Conservation (phyloP, 2,888 invertebrate genomes). For the Parnassius smintheus region DNA sequence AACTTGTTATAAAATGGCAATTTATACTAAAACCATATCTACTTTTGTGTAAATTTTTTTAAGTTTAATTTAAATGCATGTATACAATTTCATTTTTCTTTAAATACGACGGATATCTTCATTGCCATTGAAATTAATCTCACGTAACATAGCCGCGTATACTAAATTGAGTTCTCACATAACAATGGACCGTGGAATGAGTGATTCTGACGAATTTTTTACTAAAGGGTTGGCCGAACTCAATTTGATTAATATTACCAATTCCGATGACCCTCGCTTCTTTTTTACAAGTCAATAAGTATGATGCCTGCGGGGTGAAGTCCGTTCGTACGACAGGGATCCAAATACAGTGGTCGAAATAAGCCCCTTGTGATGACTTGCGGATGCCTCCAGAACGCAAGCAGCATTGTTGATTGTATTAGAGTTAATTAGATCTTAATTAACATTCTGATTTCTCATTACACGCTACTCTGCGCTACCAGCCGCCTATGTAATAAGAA, state of each 20-base stretch:
- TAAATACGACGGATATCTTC: conserved; percentile 52
- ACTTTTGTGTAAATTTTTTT: too few relatives aligned
- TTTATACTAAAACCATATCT: too few relatives aligned
- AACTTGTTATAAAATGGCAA: too few relatives aligned
- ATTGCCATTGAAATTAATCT: conserved; percentile 63
- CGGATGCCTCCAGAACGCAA: conserved; percentile 73
- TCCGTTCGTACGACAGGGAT: conserved; percentile 55
- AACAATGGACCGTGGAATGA: conserved; percentile 71
- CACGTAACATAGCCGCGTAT: conserved; percentile 59
- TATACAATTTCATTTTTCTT: conserved; percentile 5
- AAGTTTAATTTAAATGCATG: background rate
- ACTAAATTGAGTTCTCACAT: conserved; percentile 80
- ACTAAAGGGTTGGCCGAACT: conserved; percentile 78
- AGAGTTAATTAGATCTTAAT: conserved; percentile 81
- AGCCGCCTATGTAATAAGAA: conserved; percentile 70
- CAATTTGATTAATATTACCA: conserved; percentile 74
- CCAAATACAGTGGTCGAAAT: conserved; percentile 48
- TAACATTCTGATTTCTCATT: conserved; percentile 81
- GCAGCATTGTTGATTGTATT: conserved; percentile 81
- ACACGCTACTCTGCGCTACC: conserved; percentile 77
- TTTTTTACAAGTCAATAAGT: conserved; percentile 32
- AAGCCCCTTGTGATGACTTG: conserved; percentile 73
- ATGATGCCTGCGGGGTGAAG: conserved; percentile 30
- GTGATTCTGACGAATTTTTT: conserved; percentile 75
- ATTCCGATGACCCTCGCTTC: conserved; percentile 40